Percentiles rank a stretch among this genome's conserved stretches.
These are phyloP conservation scores for Elephantulus edwardii DNA, from an alignment of 2,113 vertebrate species.

Conservation along the genomic window DNA sequence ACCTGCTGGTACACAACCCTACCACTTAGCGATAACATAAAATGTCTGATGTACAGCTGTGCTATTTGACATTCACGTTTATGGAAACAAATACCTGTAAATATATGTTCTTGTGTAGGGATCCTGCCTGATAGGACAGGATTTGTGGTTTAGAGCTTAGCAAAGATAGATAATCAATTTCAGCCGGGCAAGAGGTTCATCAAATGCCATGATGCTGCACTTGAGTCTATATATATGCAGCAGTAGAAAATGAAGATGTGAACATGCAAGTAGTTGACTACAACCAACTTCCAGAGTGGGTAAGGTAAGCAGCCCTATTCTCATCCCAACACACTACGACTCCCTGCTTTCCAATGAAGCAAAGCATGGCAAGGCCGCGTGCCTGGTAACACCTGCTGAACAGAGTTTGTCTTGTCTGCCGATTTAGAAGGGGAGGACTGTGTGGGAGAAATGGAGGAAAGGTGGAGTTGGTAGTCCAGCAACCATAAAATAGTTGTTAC, in stretches of 20 bases:
- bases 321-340: neutral
- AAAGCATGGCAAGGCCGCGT: fast-evolving
- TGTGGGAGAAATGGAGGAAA: neutral
- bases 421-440: neutral
- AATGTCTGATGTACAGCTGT: neutral
- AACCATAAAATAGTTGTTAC: neutral
- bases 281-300: neutral
- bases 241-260: neutral
- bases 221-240: neutral
- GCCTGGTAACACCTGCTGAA: neutral
- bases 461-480: too few species aligned
- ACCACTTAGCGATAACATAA: neutral
- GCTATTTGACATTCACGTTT: neutral
- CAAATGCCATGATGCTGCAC: neutral
- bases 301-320: neutral
- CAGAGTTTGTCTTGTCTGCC: neutral
- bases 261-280: too few species aligned
- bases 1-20: neutral
- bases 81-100: neutral
- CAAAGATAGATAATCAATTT: neutral
- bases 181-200: neutral
- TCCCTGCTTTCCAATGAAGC: fast-evolving
- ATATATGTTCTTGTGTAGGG: fast-evolving
- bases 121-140: neutral
- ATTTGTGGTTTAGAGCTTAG: neutral